Evolutionary conservation across 2,888 invertebrate genomes (phyloP).

Genomic region (Psylliodes chrysocephalus): DNA sequence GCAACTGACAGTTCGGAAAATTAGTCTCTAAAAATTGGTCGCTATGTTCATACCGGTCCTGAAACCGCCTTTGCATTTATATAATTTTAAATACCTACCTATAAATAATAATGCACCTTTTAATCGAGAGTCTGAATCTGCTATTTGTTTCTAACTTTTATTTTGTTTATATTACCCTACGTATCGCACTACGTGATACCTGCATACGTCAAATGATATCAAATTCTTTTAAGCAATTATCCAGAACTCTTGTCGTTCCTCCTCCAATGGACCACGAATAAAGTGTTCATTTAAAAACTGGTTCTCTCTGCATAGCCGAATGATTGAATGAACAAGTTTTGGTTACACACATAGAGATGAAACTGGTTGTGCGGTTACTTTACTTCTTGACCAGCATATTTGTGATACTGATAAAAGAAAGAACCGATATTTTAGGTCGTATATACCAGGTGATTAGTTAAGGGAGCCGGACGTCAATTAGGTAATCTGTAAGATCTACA

Average conservation of each 20-base stretch:
- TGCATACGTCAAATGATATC: conserved; percentile 1
- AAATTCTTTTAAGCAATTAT: conserved; percentile 20
- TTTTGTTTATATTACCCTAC: no score
- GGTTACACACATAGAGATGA: neutral
- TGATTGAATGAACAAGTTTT: conserved; percentile 30
- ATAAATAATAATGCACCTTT: no score
- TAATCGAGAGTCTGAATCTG: no score
- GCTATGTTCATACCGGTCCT: no score
- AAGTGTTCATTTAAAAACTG: conserved; percentile 31
- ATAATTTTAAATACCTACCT: no score
- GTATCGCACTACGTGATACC: conserved; percentile 6
- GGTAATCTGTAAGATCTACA: no score
- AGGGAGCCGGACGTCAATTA: no score
- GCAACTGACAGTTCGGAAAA: no score
- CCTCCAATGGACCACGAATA: conserved; percentile 20
- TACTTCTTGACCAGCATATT: neutral
- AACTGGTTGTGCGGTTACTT: neutral
- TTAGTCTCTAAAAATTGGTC: no score
- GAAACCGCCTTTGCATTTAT: no score
- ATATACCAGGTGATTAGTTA: no score
- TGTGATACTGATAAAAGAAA: neutral
- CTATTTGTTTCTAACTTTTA: no score
- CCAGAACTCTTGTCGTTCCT: conserved; percentile 15
- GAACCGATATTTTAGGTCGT: neutral
- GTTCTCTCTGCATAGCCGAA: conserved; percentile 33